These are phyloP conservation scores for Agrypnus murinus DNA, from an alignment of 2,888 invertebrate genomes.

Conservation along the genomic window DNA sequence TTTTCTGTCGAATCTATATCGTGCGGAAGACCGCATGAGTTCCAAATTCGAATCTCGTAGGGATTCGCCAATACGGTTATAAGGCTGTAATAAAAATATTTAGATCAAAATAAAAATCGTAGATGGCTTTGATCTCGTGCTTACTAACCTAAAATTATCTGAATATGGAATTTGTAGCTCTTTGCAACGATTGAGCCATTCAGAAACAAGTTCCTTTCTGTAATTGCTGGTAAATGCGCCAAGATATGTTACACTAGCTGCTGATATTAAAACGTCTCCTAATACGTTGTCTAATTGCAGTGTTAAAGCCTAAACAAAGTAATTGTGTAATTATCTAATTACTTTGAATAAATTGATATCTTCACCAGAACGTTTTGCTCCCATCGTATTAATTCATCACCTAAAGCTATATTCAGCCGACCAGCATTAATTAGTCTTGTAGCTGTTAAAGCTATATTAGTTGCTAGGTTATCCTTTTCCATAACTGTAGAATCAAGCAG, in stretches of 20 bases:
- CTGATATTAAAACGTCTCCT: slow-evolving; percentile 91
- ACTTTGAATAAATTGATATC: background rate
- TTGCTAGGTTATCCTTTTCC: slow-evolving; percentile 83
- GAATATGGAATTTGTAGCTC: slow-evolving; percentile 83
- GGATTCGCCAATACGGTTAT: slow-evolving; percentile 85
- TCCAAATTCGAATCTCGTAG: slow-evolving; percentile 92
- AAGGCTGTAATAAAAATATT: slow-evolving; percentile 72
- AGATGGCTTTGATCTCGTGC: no score
- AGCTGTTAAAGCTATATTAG: slow-evolving; percentile 86
- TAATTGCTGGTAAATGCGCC: slow-evolving; percentile 90
- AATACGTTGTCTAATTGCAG: slow-evolving; percentile 81
- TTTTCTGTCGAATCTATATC: slow-evolving; percentile 94
- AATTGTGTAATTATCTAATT: background rate
- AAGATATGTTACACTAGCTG: slow-evolving; percentile 92
- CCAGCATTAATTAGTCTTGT: slow-evolving; percentile 87
- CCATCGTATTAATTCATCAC: slow-evolving; percentile 92
- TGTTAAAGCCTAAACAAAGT: slow-evolving; percentile 74
- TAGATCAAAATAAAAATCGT: no score
- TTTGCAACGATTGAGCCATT: slow-evolving; percentile 82
- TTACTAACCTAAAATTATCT: slow-evolving; percentile 75
- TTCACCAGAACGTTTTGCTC: no score
- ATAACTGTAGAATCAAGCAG: slow-evolving; percentile 81
- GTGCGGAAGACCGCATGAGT: slow-evolving; percentile 89
- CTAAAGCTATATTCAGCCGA: slow-evolving; percentile 88
- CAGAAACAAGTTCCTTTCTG: slow-evolving; percentile 78